Conservation (phyloP, 2,888 invertebrate species). For the Linnaemya tessellans region DNA sequence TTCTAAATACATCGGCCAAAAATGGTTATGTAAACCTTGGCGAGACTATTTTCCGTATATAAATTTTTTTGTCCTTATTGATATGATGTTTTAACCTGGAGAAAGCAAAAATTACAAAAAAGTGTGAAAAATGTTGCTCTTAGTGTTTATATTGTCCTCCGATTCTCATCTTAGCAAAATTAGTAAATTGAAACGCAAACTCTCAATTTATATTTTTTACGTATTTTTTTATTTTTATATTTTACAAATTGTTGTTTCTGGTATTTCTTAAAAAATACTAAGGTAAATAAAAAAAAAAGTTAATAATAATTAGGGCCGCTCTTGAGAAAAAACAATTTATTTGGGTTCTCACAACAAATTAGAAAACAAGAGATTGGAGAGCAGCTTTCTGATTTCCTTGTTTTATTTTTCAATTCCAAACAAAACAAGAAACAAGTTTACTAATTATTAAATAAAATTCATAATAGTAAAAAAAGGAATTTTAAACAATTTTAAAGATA, state of each 20-base stretch:
- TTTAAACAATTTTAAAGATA: constrained; percentile 33
- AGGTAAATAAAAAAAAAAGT: constrained; percentile 78
- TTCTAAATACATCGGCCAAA: too few relatives aligned
- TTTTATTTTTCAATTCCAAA: constrained; percentile 65
- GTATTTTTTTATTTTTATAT: constrained; percentile 61
- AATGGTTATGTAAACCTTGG: too few relatives aligned
- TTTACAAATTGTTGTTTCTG: constrained; percentile 72
- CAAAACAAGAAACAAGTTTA: constrained; percentile 69
- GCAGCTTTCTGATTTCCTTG: constrained; percentile 66
- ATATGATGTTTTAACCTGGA: too few relatives aligned
- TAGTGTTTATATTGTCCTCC: too few relatives aligned
- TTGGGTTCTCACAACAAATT: constrained; percentile 77
- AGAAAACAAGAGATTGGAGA: constrained; percentile 73
- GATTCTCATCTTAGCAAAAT: too few relatives aligned
- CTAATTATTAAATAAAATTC: constrained; percentile 52
- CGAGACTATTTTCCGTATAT: too few relatives aligned
- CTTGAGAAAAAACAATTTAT: constrained; percentile 73
- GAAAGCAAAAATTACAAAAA: too few relatives aligned
- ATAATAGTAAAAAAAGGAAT: constrained; percentile 55
- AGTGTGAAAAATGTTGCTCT: too few relatives aligned
- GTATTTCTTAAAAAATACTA: constrained; percentile 81
- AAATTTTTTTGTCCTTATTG: too few relatives aligned
- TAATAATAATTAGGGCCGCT: constrained; percentile 75
- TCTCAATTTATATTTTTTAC: constrained; percentile 27
- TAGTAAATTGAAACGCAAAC: not conserved